Conservation (phyloP, 2,888 invertebrate species). For the Busseola fusca region DNA sequence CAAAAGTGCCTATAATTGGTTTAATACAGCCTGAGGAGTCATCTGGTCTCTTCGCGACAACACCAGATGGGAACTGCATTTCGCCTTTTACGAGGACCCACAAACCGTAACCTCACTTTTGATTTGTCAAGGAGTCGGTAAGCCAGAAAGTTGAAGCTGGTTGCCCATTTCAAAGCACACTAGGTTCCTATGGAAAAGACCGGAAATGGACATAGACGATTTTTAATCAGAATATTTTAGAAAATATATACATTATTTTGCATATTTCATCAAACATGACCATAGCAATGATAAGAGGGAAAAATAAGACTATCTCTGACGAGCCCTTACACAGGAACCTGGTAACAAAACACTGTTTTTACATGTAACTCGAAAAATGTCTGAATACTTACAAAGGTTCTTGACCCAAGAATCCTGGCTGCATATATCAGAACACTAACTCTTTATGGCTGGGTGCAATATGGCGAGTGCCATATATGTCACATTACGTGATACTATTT, state of each 20-base stretch:
- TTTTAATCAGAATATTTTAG: background rate
- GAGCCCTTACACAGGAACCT: background rate
- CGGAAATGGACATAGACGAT: background rate
- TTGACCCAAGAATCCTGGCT: slow-evolving; percentile 22
- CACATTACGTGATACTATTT: slow-evolving; percentile 28
- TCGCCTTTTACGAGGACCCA: background rate
- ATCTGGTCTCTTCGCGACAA: background rate
- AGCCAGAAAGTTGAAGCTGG: no score
- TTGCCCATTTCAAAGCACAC: background rate
- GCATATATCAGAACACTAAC: slow-evolving; percentile 24
- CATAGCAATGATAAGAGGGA: no score
- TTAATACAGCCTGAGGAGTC: background rate
- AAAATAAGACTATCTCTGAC: background rate
- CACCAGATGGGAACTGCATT: background rate
- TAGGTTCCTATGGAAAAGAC: background rate
- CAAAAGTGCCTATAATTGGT: background rate
- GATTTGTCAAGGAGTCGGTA: background rate
- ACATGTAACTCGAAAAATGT: background rate
- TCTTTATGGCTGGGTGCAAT: slow-evolving; percentile 7
- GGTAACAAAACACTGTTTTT: background rate
- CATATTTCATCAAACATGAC: background rate
- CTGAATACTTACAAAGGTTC: slow-evolving; percentile 21
- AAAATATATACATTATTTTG: background rate
- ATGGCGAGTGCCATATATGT: slow-evolving; percentile 19
- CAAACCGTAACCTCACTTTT: background rate